Evolutionary conservation across 2,113 vertebrate species (phyloP).

Genomic region (Strigops habroptila): DNA sequence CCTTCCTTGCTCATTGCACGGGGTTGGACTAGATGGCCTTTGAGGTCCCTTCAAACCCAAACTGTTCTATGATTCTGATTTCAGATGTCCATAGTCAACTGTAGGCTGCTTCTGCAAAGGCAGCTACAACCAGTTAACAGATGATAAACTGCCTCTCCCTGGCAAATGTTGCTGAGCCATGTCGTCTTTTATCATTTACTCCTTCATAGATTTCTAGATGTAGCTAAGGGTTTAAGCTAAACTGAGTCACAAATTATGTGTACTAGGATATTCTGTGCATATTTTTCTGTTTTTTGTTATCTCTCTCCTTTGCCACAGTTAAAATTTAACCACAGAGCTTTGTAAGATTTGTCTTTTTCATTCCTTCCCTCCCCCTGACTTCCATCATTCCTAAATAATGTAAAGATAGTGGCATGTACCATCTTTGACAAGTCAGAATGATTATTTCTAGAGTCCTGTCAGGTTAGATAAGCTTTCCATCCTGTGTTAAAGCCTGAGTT

Average conservation of each 20-base stretch:
- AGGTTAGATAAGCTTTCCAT: constrained; percentile 66
- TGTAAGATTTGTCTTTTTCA: background rate
- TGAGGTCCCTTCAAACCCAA: background rate
- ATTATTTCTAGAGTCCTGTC: constrained; percentile 69
- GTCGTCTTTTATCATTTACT: background rate
- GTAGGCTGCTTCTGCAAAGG: background rate
- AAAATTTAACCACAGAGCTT: background rate
- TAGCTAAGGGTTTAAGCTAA: background rate
- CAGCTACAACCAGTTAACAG: background rate
- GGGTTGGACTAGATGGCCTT: background rate
- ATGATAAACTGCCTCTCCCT: background rate
- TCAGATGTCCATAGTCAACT: background rate
- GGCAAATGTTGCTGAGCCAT: background rate
- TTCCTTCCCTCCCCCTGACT: background rate
- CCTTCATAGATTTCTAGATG: background rate
- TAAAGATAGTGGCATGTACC: constrained; percentile 30
- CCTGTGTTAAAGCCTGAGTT: constrained; percentile 41
- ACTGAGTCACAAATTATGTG: background rate
- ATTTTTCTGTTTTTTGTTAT: background rate
- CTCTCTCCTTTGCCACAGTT: background rate
- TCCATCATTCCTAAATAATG: constrained; percentile 49
- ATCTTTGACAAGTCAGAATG: constrained; percentile 68
- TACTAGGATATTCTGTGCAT: background rate
- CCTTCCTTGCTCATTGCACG: background rate
- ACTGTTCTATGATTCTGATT: background rate